These are phyloP conservation scores for Melopsittacus undulatus DNA, from an alignment of 2,797 vertebrate genomes.

Conservation along the genomic window DNA sequence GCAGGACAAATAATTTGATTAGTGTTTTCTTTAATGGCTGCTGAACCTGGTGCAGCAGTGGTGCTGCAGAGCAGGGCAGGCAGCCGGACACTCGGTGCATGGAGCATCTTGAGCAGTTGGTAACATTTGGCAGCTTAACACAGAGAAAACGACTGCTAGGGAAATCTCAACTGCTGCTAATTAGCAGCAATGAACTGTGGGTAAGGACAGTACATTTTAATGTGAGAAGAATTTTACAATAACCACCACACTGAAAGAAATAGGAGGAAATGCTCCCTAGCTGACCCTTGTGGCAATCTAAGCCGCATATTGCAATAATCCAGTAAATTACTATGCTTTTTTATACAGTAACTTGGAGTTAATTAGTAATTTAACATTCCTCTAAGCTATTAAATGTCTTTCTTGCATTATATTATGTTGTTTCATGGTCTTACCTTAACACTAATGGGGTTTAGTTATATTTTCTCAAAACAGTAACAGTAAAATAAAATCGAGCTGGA, in stretches of 20 bases:
- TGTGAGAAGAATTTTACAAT: slow-evolving; percentile 80
- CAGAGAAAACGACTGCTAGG: slow-evolving; percentile 76
- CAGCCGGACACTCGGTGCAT: slow-evolving; percentile 44
- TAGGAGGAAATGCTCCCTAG: slow-evolving; percentile 78
- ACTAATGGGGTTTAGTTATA: slow-evolving; percentile 87
- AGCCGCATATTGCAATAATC: slow-evolving; percentile 84
- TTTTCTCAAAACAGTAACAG: slow-evolving; percentile 86
- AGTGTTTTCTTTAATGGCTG: slow-evolving; percentile 33
- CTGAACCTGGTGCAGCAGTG: slow-evolving; percentile 11
- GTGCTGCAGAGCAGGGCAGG: slow-evolving; percentile 21
- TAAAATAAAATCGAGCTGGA: slow-evolving; percentile 83
- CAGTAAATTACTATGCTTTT: slow-evolving; percentile 86
- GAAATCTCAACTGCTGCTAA: slow-evolving; percentile 81
- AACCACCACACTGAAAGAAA: slow-evolving; percentile 71
- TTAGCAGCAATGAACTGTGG: slow-evolving; percentile 84
- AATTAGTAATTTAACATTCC: slow-evolving; percentile 89
- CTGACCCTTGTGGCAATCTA: slow-evolving; percentile 84
- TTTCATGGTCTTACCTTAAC: slow-evolving; percentile 87
- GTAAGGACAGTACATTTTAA: slow-evolving; percentile 81
- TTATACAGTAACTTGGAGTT: slow-evolving; percentile 85
- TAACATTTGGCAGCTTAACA: slow-evolving; percentile 76
- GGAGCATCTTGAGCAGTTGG: not conserved
- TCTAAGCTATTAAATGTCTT: slow-evolving; percentile 85
- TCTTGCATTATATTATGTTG: slow-evolving; percentile 87
- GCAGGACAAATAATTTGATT: slow-evolving; percentile 36